These are phyloP conservation scores for Cerceris ruficornis DNA, from an alignment of 2,888 invertebrate genomes.

Conservation along the genomic window DNA sequence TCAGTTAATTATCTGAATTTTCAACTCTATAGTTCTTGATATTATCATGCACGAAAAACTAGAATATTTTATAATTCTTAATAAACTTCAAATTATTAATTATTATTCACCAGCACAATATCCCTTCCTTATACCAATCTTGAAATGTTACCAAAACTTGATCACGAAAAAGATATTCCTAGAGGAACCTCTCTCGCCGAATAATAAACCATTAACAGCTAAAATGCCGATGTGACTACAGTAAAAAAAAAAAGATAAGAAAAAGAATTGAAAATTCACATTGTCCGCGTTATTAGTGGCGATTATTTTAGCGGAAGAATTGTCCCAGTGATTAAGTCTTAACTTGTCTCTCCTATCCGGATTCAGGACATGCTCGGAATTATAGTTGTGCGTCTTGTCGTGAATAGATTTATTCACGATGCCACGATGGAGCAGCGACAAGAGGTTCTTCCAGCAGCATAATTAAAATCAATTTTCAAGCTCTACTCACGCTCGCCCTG, in stretches of 20 bases:
- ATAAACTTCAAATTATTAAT: too few relatives aligned
- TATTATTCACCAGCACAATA: too few relatives aligned
- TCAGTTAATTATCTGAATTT: too few relatives aligned
- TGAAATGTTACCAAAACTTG: too few relatives aligned
- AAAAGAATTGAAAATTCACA: not conserved
- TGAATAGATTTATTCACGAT: slow-evolving; percentile 29
- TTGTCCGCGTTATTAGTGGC: not conserved
- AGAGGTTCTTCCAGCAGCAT: slow-evolving; percentile 12
- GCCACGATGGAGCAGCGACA: not conserved
- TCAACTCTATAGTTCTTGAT: too few relatives aligned
- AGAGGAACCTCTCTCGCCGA: too few relatives aligned
- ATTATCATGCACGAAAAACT: too few relatives aligned
- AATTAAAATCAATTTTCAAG: slow-evolving; percentile 68
- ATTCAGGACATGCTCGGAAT: slow-evolving; percentile 19
- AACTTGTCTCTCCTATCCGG: slow-evolving; percentile 5
- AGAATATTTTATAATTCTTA: too few relatives aligned
- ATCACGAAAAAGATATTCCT: too few relatives aligned
- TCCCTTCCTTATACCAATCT: too few relatives aligned
- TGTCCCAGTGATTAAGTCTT: slow-evolving; percentile 10
- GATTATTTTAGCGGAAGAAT: slow-evolving; percentile 6
- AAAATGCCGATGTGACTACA: too few relatives aligned
- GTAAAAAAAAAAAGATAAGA: not conserved
- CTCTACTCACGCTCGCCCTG: slow-evolving; percentile 87
- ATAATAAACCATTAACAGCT: too few relatives aligned
- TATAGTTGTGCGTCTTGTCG: slow-evolving; percentile 10